Evolutionary conservation across 2,797 vertebrate genomes (phyloP), one percentile per base, ranked within the genome.

Genomic region (Gila robusta): DNA sequence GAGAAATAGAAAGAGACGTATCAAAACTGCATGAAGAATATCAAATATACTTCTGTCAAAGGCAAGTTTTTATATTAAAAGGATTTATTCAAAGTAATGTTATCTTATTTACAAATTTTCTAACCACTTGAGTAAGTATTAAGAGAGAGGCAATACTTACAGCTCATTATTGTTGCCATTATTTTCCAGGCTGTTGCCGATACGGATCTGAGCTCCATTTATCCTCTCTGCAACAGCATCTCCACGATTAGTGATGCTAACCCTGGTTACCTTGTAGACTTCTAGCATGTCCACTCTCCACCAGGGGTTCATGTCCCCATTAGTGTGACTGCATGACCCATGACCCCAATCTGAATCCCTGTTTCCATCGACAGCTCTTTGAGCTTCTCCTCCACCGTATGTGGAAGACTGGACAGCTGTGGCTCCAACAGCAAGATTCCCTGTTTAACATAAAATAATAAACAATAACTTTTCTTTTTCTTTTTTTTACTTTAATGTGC

Each of bases 251-350:
- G 72, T 74, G 44, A 74, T 21, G 8, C 2, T 32, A 11, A 74
- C 44, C 0, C 72, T 74, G 17, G 72, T 6, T 32, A 74, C 0
- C 4, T 0, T 2, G 9, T 52, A 52, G 9, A 21, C 5, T 0
- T 12, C 4, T 9, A 0, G 0, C 6, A 74, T 0, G 26, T 74
- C 72, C 3, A 52, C 72, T 74, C 72, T 74, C 72, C 44, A 74
- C 72, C 72, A 74, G 72, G 44, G 17, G 16, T 52, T 0, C 1
- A 0, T 32, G 4, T 74, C 72, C 1, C 0, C 4, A 0, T 12
- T 6, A 32, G 72, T 74, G 0, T 6, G 1, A 5, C 16, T 74
- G 26, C 71, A 74, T 2, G 44, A 28, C 7, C 16, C 16, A 0
- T 0, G 14, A 4, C 0, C 4, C 3, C 1, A 0, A 71, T 2